Base-by-base conservation (phyloP, 2,888 invertebrate genomes). In the Ametastegia equiseti region DNA sequence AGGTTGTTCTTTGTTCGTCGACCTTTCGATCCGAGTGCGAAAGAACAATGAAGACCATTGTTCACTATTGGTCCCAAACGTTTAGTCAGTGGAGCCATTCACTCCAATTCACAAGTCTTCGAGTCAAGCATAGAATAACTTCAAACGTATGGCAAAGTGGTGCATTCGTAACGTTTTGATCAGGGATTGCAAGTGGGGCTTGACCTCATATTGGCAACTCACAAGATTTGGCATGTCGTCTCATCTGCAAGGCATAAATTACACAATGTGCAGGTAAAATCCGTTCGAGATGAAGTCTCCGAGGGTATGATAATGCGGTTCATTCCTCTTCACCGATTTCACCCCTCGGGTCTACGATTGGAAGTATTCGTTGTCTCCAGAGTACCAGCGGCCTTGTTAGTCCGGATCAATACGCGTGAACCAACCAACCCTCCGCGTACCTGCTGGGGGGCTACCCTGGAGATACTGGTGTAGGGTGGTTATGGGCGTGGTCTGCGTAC, bases 401-500 rank as follows among this genome's bases (percentile, higher is more conserved):
- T 81, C 84, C 82, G 91, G 91, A 91, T 91, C 91, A 91, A 91
- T 91, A 91, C 90, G 89, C 87, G 85, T 88, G 87, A 88, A 78
- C 89, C 89, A 88, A 78, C 89, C 89, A 75, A 50, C 75, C 78
- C 60, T 60, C 47, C 63, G 15, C 33, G 42, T 78, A 78, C 60
- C 63, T 63, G 75, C 54, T 54, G 75, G 1, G 63, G 36, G 36
- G n/a, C n/a, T n/a, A 36, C 19, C 75, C 50, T 36, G 75, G 50
- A 50, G 75, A 75, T 54, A 54, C 50, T 54, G 9, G 75, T 36
- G 75, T 75, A 75, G 75, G 50, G 75, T 63, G 60, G 60, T 50
- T 75, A 90, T 89, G 91, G 91, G 91, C 91, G 91, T 91, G 91
- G 91, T 50, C 85, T 89, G 88, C 88, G 88, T 87, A 90, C 89